Percentiles rank a stretch among this genome's conserved stretches.
Evolutionary conservation across 2,113 vertebrate species (phyloP).

Genomic region (Petrocephalus microphthalmus): DNA sequence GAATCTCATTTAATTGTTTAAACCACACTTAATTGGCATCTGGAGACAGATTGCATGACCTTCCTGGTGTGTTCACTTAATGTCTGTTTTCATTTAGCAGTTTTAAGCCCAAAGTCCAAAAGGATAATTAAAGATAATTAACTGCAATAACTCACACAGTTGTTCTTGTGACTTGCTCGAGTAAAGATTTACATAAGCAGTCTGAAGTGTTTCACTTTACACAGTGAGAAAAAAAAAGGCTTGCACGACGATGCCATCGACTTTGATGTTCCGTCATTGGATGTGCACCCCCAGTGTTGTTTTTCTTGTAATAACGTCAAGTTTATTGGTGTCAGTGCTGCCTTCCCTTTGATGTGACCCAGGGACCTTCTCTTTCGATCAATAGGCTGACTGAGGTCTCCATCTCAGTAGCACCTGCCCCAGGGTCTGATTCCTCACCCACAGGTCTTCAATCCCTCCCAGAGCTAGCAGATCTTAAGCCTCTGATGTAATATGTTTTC

Average conservation of each 20-base stretch:
- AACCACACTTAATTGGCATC: constrained; percentile 5
- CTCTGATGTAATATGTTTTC: background rate
- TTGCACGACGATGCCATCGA: background rate
- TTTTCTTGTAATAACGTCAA: background rate
- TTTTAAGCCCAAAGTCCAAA: background rate
- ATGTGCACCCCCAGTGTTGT: background rate
- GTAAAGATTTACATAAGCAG: background rate
- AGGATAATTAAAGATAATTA: constrained; percentile 4
- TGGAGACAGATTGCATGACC: background rate
- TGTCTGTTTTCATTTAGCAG: background rate
- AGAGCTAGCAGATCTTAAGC: background rate
- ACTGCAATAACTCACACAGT: background rate
- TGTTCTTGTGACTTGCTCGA: background rate
- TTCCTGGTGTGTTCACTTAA: background rate
- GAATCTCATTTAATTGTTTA: background rate
- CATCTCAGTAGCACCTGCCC: background rate
- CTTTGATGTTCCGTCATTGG: background rate
- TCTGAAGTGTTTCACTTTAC: background rate
- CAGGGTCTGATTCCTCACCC: background rate
- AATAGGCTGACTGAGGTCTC: background rate
- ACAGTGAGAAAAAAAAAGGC: background rate
- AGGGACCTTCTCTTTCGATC: constrained; percentile 1
- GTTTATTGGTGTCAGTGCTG: background rate
- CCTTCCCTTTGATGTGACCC: background rate
- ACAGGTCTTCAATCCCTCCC: background rate